Evolutionary conservation across 2,888 invertebrate genomes (phyloP), one percentile per base, ranked within the genome.

Genomic region (Tigriopus californicus): DNA sequence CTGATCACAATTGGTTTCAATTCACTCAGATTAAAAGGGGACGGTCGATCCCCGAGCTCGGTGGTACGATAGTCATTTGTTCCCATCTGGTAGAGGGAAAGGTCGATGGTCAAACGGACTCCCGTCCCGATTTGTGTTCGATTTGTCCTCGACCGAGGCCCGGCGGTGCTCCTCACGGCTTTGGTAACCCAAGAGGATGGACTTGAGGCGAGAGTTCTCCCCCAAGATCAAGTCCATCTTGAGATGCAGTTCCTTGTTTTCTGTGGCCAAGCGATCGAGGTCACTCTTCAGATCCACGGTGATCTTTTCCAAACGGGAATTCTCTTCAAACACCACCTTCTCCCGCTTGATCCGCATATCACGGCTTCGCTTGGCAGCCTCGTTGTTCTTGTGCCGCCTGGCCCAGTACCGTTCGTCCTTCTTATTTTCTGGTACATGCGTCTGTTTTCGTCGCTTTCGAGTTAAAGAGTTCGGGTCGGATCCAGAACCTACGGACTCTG

Each of bases 321-420:
- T 51, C 15, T 51, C 52, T 25, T 51, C 52, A 25, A 51, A 51
- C 12, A 51, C 24, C 15, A 51, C 52, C n/a, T 51, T 51, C 13
- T 51, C 52, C 20, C 52, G 52, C 33, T 51, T 51, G 2, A 51
- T 51, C 1, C 52, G 20, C 52, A 51, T 51, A 51, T 51, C 52
- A 11, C 52, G 20, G 33, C 22, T 22, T 13, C 25, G 20, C 25
- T 51, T 51, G 22, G 52, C 52, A 8, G 52, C 52, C 13, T 51
- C 52, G n/a, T 51, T 51, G 52, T 51, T 51, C 25, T 51, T 51
- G 22, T 22, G 52, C 8, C 52, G 52, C 1, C 52, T 8, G 1
- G 52, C 52, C 52, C 52, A 51, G 22, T 51, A 51, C 8, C 25
- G 20, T 20, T 51, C 52, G 4, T 51, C 52, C 33, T 51, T 51